phyloP scores from a whole-genome alignment of 2,113 vertebrate species.

The Hippocampus comes region DNA sequence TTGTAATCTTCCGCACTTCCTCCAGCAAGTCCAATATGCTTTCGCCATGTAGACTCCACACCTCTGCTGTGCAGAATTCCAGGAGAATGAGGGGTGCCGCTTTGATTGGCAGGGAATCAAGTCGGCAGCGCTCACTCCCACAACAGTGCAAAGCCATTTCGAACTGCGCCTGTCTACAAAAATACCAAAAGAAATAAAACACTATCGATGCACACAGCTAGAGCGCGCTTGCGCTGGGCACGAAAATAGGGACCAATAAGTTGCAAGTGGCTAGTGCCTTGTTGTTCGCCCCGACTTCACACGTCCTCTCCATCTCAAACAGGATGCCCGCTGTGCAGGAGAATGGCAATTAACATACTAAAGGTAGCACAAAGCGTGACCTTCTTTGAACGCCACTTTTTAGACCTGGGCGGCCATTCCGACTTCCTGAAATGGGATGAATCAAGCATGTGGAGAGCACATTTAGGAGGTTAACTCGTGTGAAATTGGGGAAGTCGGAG shows the following conservation, averaged over 20 bases:
- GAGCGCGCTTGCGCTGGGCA: conserved; percentile 26
- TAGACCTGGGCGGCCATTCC: conserved; percentile 46
- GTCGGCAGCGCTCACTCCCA: too few species aligned
- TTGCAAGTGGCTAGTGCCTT: neutral
- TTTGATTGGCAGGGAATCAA: too few species aligned
- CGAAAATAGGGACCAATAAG: conserved; percentile 35
- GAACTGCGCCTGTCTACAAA: too few species aligned
- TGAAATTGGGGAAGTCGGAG: conserved; percentile 42
- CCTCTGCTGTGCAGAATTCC: too few species aligned
- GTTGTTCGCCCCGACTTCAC: conserved; percentile 18
- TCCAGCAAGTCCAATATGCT: too few species aligned
- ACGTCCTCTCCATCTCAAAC: conserved; percentile 62
- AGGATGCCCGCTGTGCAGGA: conserved; percentile 58
- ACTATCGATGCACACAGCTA: too few species aligned
- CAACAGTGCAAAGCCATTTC: too few species aligned
- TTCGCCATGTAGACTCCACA: too few species aligned
- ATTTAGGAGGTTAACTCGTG: conserved; percentile 44
- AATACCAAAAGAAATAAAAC: too few species aligned
- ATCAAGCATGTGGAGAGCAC: conserved; percentile 43
- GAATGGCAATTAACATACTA: conserved; percentile 73
- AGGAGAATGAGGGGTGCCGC: too few species aligned
- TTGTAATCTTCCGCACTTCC: too few species aligned
- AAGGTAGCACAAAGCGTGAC: conserved; percentile 59
- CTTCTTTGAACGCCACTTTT: conserved; percentile 47
- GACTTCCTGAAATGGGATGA: conserved; percentile 19